These are phyloP conservation scores for Gymnopithys bicolor DNA, from an alignment of 2,797 vertebrate genomes.

Conservation along the genomic window DNA sequence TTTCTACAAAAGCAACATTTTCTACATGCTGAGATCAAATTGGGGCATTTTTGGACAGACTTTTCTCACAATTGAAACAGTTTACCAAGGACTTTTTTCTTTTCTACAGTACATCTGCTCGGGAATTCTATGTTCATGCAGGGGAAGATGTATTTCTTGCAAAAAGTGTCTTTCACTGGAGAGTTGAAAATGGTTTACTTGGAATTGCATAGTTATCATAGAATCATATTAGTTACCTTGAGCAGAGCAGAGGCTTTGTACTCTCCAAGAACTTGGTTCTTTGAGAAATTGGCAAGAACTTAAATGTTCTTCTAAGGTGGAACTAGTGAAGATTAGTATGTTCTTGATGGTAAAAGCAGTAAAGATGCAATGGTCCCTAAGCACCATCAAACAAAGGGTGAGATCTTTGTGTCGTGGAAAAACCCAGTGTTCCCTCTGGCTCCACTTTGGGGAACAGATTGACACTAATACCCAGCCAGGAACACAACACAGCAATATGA, in stretches of 20 bases:
- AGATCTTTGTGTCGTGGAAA: neutral
- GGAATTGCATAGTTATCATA: neutral
- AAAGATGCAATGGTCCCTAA: neutral
- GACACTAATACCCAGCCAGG: neutral
- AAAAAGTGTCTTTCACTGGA: neutral
- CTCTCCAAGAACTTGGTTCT: neutral
- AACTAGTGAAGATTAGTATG: neutral
- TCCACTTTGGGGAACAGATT: neutral
- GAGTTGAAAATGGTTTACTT: neutral
- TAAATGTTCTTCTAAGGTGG: neutral
- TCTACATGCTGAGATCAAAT: neutral
- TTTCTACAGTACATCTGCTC: neutral
- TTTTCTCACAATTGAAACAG: neutral
- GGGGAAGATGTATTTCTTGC: neutral
- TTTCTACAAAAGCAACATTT: neutral
- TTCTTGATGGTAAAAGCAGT: neutral
- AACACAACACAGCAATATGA: accelerated
- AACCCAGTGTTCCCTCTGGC: neutral
- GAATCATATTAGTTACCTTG: neutral
- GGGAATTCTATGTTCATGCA: neutral
- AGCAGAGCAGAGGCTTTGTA: neutral
- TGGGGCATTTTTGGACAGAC: neutral
- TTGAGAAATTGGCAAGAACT: neutral
- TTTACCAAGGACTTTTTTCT: neutral
- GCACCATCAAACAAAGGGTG: neutral